Evolutionary conservation across 2,113 vertebrate genomes (phyloP), one percentile per base, ranked within the genome.

Genomic region (Pachycephala philippinensis): DNA sequence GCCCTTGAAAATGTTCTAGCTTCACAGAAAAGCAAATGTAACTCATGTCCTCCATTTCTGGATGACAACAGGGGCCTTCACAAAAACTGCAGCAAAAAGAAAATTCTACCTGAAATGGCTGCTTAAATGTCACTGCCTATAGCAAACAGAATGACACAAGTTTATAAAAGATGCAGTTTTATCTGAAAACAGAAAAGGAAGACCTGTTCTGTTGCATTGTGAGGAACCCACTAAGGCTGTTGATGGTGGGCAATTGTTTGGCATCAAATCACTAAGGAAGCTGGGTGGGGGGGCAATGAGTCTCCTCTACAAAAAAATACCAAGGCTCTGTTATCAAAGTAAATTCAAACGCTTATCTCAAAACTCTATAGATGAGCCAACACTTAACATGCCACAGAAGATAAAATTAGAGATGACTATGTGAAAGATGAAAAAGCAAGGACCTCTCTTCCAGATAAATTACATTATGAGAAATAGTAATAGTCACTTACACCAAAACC

Each of bases 81-180:
- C 23, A 70, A 79, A 93, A 22, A 70, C 4, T 39, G 59, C 44
- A 49, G 47, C 10, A 71, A 86, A 84, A 75, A 91, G 79, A 82
- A 69, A 40, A 63, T 37, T 42, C 4, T 39, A 88, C 86, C 24
- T 64, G 77, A 93, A 95, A 89, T 39, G 37, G 49, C 80, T 80
- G 69, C 74, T 71, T 87, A 96, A 93, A 92, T 91, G 70, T 89
- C 92, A 95, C 11, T 65, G 65, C 24, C 65, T 84, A 52, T 37
- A 89, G 74, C 31, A 93, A 91, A 91, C 17, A 49, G 52, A 91
- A 68, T 65, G 37, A 90, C 27, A 92, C 14, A 93, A 86, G 56
- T 66, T 92, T 78, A 75, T 53, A 76, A 87, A 85, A 95, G 20
- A 7, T 15, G 16, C 33, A 35, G 5, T 30, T 68, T 92, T 71